phyloP scores from a whole-genome alignment of 2,113 vertebrate species.

The Hydropotes inermis region DNA sequence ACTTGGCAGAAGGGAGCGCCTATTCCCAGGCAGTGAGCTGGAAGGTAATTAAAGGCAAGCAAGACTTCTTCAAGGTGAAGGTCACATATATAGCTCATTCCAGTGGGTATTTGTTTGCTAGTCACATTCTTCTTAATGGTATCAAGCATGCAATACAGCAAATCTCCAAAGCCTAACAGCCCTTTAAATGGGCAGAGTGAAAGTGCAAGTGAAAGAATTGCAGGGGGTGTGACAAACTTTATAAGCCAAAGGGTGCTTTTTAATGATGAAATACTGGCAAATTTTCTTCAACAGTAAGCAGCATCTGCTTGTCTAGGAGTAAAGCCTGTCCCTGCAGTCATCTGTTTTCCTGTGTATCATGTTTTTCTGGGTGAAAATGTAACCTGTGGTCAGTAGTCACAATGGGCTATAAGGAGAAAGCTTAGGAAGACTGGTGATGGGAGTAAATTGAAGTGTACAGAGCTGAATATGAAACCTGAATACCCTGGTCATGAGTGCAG shows the following conservation, averaged over 20 bases:
- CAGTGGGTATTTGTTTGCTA: neutral
- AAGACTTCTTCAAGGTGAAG: neutral
- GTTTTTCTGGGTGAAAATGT: neutral
- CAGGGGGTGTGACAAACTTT: neutral
- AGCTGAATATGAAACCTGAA: neutral
- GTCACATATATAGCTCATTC: neutral
- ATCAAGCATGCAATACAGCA: neutral
- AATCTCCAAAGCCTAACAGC: neutral
- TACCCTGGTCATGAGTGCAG: neutral
- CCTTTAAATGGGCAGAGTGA: neutral
- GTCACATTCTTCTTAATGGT: neutral
- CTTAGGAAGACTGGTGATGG: neutral
- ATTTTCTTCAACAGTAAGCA: constrained; percentile 4
- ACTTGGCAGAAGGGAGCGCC: accelerated
- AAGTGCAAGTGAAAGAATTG: neutral
- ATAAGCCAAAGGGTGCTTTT: neutral
- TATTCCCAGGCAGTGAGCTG: no score
- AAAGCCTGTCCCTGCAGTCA: neutral
- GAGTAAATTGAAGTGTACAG: neutral
- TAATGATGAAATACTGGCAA: neutral
- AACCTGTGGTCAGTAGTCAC: neutral
- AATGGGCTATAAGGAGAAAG: neutral
- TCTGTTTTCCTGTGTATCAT: neutral
- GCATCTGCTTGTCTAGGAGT: neutral
- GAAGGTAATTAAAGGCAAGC: neutral